phyloP scores from a whole-genome alignment of 2,797 vertebrate genomes.

The Oryzias dopingdopingensis region DNA sequence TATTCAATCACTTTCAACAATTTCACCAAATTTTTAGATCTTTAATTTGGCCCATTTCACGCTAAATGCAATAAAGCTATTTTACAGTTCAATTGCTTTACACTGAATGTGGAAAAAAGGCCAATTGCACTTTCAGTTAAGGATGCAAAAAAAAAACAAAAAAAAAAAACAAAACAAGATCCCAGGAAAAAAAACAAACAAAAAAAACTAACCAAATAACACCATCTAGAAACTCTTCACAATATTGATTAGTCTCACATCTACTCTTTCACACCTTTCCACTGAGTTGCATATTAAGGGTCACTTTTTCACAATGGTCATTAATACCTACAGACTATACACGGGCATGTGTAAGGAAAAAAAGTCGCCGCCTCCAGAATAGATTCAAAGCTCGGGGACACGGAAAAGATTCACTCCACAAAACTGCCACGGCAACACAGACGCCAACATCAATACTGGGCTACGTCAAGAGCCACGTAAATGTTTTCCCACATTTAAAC shows the following conservation, averaged over 20 bases:
- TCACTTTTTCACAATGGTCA: constrained; percentile 80
- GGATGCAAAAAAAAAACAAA: constrained; percentile 36
- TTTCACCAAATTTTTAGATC: constrained; percentile 29
- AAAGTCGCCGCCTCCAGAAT: constrained; percentile 44
- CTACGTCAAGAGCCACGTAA: constrained; percentile 71
- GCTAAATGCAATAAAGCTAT: constrained; percentile 41
- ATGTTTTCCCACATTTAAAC: constrained; percentile 70
- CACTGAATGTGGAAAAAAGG: constrained; percentile 43
- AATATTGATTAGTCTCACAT: constrained; percentile 73
- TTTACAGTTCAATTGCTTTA: constrained; percentile 31
- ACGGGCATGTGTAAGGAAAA: constrained; percentile 57
- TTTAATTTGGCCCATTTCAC: constrained; percentile 32
- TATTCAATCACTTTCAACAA: constrained; percentile 21
- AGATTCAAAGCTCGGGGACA: constrained; percentile 70
- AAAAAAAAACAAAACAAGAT: constrained; percentile 25
- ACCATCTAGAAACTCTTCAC: constrained; percentile 71
- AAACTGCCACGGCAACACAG: constrained; percentile 76
- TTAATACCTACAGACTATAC: constrained; percentile 76
- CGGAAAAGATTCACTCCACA: constrained; percentile 74
- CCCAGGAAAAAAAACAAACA: constrained; percentile 45
- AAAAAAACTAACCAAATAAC: constrained; percentile 68
- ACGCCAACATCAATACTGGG: constrained; percentile 75
- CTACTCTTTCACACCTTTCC: constrained; percentile 75
- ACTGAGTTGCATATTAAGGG: constrained; percentile 82
- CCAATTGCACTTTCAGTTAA: constrained; percentile 41